Evolutionary conservation across 2,888 invertebrate genomes (phyloP), one percentile per base, ranked within the genome.

Genomic region (Drosophila suboccidentalis): DNA sequence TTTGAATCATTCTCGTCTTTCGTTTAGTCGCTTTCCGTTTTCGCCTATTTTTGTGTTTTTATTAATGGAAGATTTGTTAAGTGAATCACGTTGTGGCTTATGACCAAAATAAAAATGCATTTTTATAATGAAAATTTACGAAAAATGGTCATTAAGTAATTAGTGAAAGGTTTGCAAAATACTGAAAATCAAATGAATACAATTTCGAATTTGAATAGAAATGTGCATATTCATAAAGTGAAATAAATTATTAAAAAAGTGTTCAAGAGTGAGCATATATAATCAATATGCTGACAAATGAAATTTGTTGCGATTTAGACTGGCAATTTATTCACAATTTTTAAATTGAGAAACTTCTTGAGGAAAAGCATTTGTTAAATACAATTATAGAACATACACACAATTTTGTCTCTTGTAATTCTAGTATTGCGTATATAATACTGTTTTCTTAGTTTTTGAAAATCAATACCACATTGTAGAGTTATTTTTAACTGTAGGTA

Each of bases 11-110:
- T 71, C 22, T 68, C 43, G 69, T 13, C 13, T 11, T 11, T 19
- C 57, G 71, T 55, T 49, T 49, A 10, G 3, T 15, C 13, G 9
- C 53, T 36, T 63, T 46, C 10, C 11, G 19, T 17, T 36, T 13
- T 11, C 17, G 57, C 10, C 55, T 63, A 67, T 64, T 67, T 64
- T 50, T 57, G 77, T 55, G 46, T 46, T 69, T 43, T 36, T n/a
- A 57, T 77, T 64, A 71, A 64, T 68, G 68, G 36, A 54, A 46
- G 46, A 43, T n/a, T 47, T 39, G 32, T 32, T 46, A 44, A 15
- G 58, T 58, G 36, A 38, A 38, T 47, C 44, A 22, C 34, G 5
- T 36, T 46, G 3, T 57, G 15, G 29, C 34, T 19, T 22, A 19
- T 34, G 57, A 19, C 15, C 44, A 36, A 34, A 44, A 36, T 46